A percentile compares a stretch with the other conserved stretches of the same genome.
These are phyloP conservation scores for Synanthedon formicaeformis DNA, from an alignment of 2,888 invertebrate species.

Conservation along the genomic window DNA sequence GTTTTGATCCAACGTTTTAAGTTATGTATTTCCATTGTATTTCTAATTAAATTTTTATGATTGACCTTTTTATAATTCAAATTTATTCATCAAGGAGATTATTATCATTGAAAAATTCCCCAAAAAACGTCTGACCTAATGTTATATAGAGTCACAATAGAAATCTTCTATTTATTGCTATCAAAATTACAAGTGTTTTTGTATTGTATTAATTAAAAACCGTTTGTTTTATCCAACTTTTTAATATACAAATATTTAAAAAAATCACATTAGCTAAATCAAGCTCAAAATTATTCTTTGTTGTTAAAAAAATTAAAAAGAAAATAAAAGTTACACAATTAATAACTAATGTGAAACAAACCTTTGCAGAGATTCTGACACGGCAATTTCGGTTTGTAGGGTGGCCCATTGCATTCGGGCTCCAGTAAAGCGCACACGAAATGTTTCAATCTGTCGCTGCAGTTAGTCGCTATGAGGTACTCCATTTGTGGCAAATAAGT, in stretches of 20 bases:
- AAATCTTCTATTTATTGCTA: neutral
- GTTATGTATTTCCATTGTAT: too few relatives aligned
- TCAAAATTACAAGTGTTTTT: neutral
- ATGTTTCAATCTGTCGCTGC: constrained; percentile 72
- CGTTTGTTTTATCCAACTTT: too few relatives aligned
- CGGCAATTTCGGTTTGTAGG: constrained; percentile 70
- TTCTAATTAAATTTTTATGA: too few relatives aligned
- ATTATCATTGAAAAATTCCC: too few relatives aligned
- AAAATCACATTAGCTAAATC: too few relatives aligned
- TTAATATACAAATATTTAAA: neutral
- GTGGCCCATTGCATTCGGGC: constrained; percentile 74
- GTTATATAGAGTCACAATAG: too few relatives aligned
- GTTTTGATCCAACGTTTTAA: too few relatives aligned
- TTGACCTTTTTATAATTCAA: too few relatives aligned
- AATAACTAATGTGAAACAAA: constrained; percentile 18
- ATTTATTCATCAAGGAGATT: too few relatives aligned
- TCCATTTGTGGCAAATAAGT: constrained; percentile 68
- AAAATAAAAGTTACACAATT: neutral
- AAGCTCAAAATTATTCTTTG: too few relatives aligned
- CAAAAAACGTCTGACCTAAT: too few relatives aligned
- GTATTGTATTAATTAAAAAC: neutral
- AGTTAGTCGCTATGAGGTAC: constrained; percentile 72
- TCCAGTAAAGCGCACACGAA: constrained; percentile 75
- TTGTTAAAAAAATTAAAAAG: neutral
- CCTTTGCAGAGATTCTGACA: constrained; percentile 76